Conservation (phyloP, 64 coral and sea anemone genomes). For the Montipora sp. region DNA sequence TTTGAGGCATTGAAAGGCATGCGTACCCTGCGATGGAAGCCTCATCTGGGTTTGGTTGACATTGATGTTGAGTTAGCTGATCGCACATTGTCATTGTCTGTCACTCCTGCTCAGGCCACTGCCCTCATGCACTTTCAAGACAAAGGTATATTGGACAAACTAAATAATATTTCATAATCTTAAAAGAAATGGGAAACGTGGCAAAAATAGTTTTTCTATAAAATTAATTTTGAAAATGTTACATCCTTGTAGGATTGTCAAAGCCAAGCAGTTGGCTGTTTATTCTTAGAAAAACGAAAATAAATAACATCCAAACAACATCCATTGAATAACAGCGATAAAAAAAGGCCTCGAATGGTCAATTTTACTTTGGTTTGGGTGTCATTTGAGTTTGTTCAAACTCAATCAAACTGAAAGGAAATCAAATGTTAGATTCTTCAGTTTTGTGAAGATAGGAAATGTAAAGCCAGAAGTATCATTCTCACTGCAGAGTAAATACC, state of each 20-base stretch:
- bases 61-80: slow-evolving; percentile 95
- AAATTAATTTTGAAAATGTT: neutral
- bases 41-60: slow-evolving; percentile 92
- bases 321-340: too few relatives aligned
- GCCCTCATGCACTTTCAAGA: slow-evolving; percentile 97
- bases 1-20: slow-evolving; percentile 93
- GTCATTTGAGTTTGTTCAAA: too few relatives aligned
- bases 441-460: too few relatives aligned
- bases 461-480: too few relatives aligned
- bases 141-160: slow-evolving; percentile 62
- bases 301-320: neutral
- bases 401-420: too few relatives aligned
- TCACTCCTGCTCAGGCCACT: slow-evolving; percentile 89
- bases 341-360: too few relatives aligned
- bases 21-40: slow-evolving; percentile 95
- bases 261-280: neutral
- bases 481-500: too few relatives aligned
- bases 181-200: too few relatives aligned
- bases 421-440: too few relatives aligned
- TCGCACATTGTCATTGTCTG: slow-evolving; percentile 83
- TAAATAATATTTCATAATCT: too few relatives aligned
- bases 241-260: neutral
- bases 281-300: neutral
- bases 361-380: too few relatives aligned
- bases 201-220: too few relatives aligned